Base-by-base conservation (phyloP, 2,797 vertebrate species). In the Bovichtus diacanthus region DNA sequence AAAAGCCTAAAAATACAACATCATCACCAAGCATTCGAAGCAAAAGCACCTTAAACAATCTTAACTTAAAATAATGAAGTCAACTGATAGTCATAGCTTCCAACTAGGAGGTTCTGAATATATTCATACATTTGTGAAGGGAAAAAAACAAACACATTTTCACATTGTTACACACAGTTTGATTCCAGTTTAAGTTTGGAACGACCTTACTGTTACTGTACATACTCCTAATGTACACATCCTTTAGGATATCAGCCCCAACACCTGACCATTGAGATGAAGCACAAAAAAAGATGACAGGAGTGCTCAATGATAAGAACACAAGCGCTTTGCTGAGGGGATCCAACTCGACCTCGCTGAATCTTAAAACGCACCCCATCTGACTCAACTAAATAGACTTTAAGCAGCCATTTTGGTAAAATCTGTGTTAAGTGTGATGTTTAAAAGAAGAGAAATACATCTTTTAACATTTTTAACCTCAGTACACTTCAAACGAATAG, bases 1-100 rank as follows among this genome's bases (percentile, higher is more conserved):
- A 61, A 39, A 76, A 83, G 64, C 64, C 75, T 72, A 77, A 70
- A 67, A 69, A 78, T 29, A 87, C 78, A 66, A 83, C 76, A 81
- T 72, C 50, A 82, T 56, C 64, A 79, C 66, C 78, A 78, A 71
- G 78, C 84, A 64, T 63, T 71, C 59, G 6, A 61, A 78, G 76
- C 56, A 79, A 59, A 67, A 78, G 64, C 71, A 80, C 15, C 41
- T 38, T 41, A 39, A 70, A 72, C 36, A 9, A 60, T 43, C 21
- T 56, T 21, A 65, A 71, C 49, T 29, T 25, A 2, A 64, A 74
- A 21, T 21, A 36, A 69, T 41, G 4, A 60, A 27, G 39, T 76
- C 34, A 77, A 69, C 61, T 70, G 67, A 82, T 69, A 77, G 61
- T 74, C 72, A 46, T 21, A 39, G 64, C 59, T 69, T 88, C 50